Conservation (phyloP, 2,797 vertebrate genomes). For the Crocodylus rhombifer region DNA sequence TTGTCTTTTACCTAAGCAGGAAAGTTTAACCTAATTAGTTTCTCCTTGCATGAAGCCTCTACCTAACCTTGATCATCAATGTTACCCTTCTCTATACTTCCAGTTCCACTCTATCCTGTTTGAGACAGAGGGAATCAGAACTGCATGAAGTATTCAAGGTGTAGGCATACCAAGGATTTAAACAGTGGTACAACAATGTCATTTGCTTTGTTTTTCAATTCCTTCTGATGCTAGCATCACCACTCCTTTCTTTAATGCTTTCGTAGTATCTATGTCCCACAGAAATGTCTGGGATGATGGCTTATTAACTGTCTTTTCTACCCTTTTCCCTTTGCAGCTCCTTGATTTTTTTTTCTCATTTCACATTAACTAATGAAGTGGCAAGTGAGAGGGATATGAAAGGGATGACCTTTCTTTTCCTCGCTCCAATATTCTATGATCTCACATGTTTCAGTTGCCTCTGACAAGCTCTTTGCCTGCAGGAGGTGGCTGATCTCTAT, state of each 20-base stretch:
- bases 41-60: no score
- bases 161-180: no score
- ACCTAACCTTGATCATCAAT: no score
- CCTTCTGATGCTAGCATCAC: no score
- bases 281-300: rapidly evolving
- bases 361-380: neutral
- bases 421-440: rapidly evolving
- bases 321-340: neutral
- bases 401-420: neutral
- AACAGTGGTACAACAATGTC: no score
- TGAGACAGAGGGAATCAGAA: no score
- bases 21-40: no score
- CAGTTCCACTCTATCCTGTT: no score
- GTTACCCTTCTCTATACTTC: no score
- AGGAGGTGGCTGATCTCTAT: neutral
- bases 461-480: neutral
- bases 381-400: neutral
- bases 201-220: no score
- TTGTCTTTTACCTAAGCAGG: no score
- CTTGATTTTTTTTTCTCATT: neutral
- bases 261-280: neutral
- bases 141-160: no score
- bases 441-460: neutral
- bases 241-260: neutral
- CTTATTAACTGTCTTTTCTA: neutral